phyloP scores from a whole-genome alignment of 2,113 vertebrate genomes.

The Megalops atlanticus region DNA sequence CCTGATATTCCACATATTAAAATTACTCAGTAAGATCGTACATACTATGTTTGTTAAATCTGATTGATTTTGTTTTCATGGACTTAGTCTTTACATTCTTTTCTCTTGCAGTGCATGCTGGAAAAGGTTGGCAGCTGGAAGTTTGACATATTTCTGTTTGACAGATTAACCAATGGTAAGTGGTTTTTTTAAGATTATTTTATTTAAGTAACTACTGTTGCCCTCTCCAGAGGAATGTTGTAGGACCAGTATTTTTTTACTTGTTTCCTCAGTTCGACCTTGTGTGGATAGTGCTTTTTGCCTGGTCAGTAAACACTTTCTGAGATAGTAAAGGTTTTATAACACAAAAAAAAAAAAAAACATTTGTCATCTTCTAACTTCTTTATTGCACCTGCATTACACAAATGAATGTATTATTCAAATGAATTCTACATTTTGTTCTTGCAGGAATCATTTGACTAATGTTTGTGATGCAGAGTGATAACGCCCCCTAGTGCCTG shows the following conservation, averaged over 20 bases:
- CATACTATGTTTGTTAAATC: background rate
- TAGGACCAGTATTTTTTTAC: too few relatives aligned
- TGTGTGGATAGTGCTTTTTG: background rate
- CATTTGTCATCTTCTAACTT: too few relatives aligned
- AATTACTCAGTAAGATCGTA: background rate
- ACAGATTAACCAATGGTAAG: conserved; percentile 86
- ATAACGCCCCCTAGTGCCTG: background rate
- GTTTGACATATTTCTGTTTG: conserved; percentile 89
- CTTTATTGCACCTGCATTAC: too few relatives aligned
- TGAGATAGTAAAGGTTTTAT: background rate
- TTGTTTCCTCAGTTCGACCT: too few relatives aligned
- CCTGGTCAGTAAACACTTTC: background rate
- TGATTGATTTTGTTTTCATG: conserved; percentile 20
- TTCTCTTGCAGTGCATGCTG: conserved; percentile 82
- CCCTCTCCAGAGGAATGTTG: background rate
- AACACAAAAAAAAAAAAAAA: too few relatives aligned
- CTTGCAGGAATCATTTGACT: background rate
- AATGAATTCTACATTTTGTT: background rate
- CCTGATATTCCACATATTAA: background rate
- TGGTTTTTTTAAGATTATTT: conserved; percentile 27
- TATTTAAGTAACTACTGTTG: too few relatives aligned
- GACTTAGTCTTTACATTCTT: conserved; percentile 43
- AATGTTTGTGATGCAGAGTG: background rate
- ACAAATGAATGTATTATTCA: too few relatives aligned
- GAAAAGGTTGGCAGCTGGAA: conserved; percentile 85